Base-by-base conservation (phyloP, 2,888 invertebrate species). In the Cheilosia impressa region DNA sequence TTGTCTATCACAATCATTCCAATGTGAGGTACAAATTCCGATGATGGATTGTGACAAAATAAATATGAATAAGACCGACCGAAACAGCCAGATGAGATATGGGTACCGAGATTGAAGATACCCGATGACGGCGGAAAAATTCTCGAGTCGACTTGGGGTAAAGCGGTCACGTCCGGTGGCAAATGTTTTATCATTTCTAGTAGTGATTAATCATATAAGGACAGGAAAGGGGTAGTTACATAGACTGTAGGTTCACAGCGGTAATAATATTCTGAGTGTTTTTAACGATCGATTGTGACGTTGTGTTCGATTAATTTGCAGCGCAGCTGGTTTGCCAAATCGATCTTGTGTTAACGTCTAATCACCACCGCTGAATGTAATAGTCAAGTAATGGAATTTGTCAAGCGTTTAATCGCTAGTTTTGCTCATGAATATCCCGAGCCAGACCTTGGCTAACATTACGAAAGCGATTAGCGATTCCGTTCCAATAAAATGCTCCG, bases 31-130 rank as follows among this genome's bases (percentile, higher is more conserved):
- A 62, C 34, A 45, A 38, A 24, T 34, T 17, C 60, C 53, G 24
- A 69, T 77, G 77, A 77, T 77, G 69, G 62, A 77, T 77, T 13
- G 38, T 55, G 68, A 55, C 53, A 68, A 53, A 53, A 69, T 43
- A 53, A 34, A 66, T 68, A 60, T 52, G 52, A 52, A 60, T 53
- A 24, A 68, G 60, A 31, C 52, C 55, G 63, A 31, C 41, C 38
- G 10, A 38, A 38, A 34, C 34, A 9, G 34, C 0, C 45, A 38
- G 45, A 47, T 58, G 69, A 45, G 57, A 45, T 68, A 66, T 41
- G n/a, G 9, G 19, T 15, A 6, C 19, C 10, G 17, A 65, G 63
- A 34, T 55, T 15, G 27, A 17, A 31, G 31, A n/a, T 55, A 55
- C 2, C 7, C n/a, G 10, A 58, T 24, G 47, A 6, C 31, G 31